Conservation (phyloP, 2,113 vertebrate genomes). For the Capricornis sumatraensis region DNA sequence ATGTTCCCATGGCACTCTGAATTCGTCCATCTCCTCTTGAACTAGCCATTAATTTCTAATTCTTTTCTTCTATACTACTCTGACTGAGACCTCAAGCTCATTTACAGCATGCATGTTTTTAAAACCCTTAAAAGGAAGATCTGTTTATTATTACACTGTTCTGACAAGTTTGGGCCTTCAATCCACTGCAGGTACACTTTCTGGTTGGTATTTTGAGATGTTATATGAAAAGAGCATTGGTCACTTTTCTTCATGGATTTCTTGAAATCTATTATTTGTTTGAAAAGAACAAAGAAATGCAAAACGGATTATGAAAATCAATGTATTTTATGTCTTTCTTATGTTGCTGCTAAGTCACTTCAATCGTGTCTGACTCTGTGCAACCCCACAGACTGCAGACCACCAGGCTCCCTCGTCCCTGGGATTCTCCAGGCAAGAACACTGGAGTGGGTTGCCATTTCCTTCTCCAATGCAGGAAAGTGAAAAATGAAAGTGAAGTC, state of each 20-base stretch:
- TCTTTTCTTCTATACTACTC: not conserved
- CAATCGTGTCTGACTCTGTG: too few relatives aligned
- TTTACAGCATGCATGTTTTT: not conserved
- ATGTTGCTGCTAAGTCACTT: not conserved
- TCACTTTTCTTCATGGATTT: not conserved
- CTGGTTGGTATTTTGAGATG: not conserved
- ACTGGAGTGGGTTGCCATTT: too few relatives aligned
- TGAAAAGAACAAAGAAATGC: not conserved
- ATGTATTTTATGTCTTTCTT: not conserved
- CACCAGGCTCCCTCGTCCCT: too few relatives aligned
- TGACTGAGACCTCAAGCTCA: not conserved
- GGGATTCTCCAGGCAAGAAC: too few relatives aligned
- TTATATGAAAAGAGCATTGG: not conserved
- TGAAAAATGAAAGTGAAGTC: too few relatives aligned
- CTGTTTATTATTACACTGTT: not conserved
- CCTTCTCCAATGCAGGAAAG: too few relatives aligned
- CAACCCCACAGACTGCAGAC: too few relatives aligned
- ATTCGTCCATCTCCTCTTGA: not conserved
- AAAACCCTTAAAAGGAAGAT: not conserved
- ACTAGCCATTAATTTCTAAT: not conserved
- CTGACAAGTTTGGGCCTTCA: not conserved
- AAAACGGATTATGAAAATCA: not conserved
- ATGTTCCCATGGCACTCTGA: not conserved
- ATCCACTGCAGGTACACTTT: not conserved
- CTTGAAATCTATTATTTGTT: constrained; percentile 1